These are phyloP conservation scores for Pyrgilauda ruficollis DNA, from an alignment of 2,113 vertebrate genomes.

Conservation along the genomic window DNA sequence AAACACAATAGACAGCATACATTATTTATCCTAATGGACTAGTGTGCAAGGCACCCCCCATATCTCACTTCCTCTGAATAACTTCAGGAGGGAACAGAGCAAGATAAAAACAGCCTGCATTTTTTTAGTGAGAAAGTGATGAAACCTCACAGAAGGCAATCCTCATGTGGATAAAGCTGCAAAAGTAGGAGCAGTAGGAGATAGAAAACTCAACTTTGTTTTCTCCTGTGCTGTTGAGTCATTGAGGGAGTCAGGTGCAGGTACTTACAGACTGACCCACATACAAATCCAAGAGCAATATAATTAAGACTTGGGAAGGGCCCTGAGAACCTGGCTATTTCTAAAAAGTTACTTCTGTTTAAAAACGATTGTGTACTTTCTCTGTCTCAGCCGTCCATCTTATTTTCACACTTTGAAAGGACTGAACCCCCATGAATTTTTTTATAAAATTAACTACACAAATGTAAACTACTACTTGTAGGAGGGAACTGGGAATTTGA, in stretches of 20 bases:
- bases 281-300: not conserved
- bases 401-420: not conserved
- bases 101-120: not conserved
- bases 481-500: not conserved
- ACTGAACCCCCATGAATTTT: not conserved
- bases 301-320: not conserved
- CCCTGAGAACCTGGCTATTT: not conserved
- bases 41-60: not conserved
- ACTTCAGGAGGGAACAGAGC: not conserved
- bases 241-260: not conserved
- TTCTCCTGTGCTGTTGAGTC: not conserved
- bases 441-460: not conserved
- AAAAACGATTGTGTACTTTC: not conserved
- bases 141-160: not conserved
- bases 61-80: constrained; percentile 21
- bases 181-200: not conserved
- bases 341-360: not conserved
- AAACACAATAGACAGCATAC: constrained; percentile 7
- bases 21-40: constrained; percentile 16
- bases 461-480: not conserved
- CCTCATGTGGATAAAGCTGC: not conserved
- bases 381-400: not conserved
- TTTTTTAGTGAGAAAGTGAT: not conserved
- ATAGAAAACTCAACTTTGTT: not conserved
- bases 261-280: not conserved